phyloP scores from a whole-genome alignment of 2,888 invertebrate genomes.

The Drosophila setosimentum region DNA sequence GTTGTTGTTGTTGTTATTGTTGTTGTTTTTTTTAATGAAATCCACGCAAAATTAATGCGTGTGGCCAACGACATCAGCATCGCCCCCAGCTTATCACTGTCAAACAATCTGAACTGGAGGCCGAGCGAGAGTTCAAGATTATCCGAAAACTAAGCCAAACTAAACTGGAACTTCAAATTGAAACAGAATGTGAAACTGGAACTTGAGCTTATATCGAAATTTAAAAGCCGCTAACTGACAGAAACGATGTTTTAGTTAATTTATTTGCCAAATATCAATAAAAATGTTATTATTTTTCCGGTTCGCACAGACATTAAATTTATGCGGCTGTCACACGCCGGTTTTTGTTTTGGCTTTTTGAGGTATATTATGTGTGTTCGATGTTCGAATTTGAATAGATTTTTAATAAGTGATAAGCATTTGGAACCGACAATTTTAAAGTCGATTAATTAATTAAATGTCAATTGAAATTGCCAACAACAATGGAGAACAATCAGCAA shows the following conservation, averaged over 20 bases:
- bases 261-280: constrained; percentile 74
- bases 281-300: constrained; percentile 63
- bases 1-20: constrained; percentile 15
- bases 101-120: constrained; percentile 58
- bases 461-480: constrained; percentile 69
- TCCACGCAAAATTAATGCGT: constrained; percentile 77
- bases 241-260: constrained; percentile 65
- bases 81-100: constrained; percentile 77
- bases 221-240: constrained; percentile 41
- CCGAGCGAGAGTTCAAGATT: constrained; percentile 23
- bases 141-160: constrained; percentile 19
- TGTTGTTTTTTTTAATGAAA: constrained; percentile 61
- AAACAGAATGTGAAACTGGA: constrained; percentile 39
- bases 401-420: constrained; percentile 74
- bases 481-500: constrained; percentile 48
- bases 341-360: constrained; percentile 44
- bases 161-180: constrained; percentile 22
- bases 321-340: constrained; percentile 54
- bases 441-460: constrained; percentile 81
- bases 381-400: constrained; percentile 68
- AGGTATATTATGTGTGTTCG: not conserved
- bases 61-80: constrained; percentile 78
- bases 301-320: constrained; percentile 47
- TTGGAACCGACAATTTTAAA: constrained; percentile 70
- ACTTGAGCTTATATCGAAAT: constrained; percentile 23